Evolutionary conservation across 2,888 invertebrate genomes (phyloP).

Genomic region (Coelinius sp.): DNA sequence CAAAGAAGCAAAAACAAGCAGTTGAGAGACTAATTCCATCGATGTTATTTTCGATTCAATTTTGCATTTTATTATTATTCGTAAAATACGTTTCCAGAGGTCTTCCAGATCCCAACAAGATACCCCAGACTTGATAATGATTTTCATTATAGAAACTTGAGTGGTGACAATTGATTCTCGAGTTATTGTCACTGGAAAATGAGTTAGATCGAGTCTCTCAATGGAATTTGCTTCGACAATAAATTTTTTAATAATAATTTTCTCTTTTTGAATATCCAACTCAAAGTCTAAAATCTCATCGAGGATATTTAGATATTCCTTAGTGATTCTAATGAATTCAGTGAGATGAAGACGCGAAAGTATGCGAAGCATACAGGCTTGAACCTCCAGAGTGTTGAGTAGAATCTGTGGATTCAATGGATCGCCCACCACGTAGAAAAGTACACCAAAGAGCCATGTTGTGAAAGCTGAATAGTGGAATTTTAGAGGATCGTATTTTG

Average conservation of each 20-base stretch:
- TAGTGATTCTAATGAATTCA: conserved; percentile 57
- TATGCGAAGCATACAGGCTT: conserved; percentile 63
- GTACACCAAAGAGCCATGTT: conserved; percentile 78
- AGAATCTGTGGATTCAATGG: conserved; percentile 56
- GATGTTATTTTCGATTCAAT: conserved; percentile 58
- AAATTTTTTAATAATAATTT: conserved; percentile 51
- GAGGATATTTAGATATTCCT: conserved; percentile 58
- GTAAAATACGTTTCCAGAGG: conserved; percentile 53
- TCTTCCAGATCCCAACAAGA: conserved; percentile 54
- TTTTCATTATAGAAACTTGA: conserved; percentile 58
- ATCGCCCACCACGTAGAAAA: conserved; percentile 77
- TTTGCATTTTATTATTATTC: conserved; percentile 53
- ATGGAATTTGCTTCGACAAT: conserved; percentile 52
- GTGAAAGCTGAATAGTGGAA: conserved; percentile 72
- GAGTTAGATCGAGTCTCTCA: conserved; percentile 55
- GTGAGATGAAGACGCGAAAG: conserved; percentile 57
- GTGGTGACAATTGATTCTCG: conserved; percentile 48
- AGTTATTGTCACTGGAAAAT: conserved; percentile 56
- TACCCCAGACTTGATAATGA: conserved; percentile 57
- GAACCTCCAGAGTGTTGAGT: conserved; percentile 59
- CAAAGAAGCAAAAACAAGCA: conserved; percentile 51
- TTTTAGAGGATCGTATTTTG: conserved; percentile 49
- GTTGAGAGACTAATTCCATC: conserved; percentile 54
- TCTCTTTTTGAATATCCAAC: conserved; percentile 36
- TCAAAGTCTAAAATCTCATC: conserved; percentile 59